A percentile compares a stretch with the other conserved stretches of the same genome.
Evolutionary conservation across 2,797 vertebrate species (phyloP).

Genomic region (Lepidocolaptes lacrymiger): DNA sequence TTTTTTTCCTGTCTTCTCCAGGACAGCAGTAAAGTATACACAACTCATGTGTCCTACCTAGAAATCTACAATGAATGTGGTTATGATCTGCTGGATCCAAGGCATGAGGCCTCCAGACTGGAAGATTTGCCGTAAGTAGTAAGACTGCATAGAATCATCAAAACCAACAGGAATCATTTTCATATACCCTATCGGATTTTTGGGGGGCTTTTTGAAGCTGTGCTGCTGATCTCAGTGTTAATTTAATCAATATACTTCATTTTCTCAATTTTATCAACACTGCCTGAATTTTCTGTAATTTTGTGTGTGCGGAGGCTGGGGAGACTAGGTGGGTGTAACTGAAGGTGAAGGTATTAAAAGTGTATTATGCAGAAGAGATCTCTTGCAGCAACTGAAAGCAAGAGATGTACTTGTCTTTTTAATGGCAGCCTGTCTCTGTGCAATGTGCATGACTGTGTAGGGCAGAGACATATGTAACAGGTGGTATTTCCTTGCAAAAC

Average conservation of each 20-base stretch:
- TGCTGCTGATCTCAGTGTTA: slow-evolving; percentile 4
- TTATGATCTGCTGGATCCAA: slow-evolving; percentile 92
- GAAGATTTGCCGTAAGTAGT: slow-evolving; percentile 96
- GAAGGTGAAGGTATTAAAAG: neutral
- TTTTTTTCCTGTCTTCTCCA: slow-evolving; percentile 63
- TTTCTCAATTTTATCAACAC: neutral
- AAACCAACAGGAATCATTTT: neutral
- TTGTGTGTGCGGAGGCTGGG: neutral
- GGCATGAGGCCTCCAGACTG: slow-evolving; percentile 86
- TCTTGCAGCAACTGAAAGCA: neutral
- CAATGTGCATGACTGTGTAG: too few species aligned
- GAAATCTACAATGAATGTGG: slow-evolving; percentile 98
- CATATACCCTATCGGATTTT: neutral
- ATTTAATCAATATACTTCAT: neutral
- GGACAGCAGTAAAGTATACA: slow-evolving; percentile 89
- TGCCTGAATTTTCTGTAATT: neutral
- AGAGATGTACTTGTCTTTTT: neutral
- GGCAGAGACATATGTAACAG: neutral
- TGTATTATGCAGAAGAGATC: neutral
- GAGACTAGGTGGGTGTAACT: neutral
- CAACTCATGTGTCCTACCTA: slow-evolving; percentile 93
- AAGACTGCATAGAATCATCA: neutral
- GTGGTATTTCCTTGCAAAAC: neutral
- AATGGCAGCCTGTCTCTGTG: neutral
- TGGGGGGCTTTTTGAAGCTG: neutral